phyloP scores from a whole-genome alignment of 2,888 invertebrate genomes.

The Diarsia mendica region DNA sequence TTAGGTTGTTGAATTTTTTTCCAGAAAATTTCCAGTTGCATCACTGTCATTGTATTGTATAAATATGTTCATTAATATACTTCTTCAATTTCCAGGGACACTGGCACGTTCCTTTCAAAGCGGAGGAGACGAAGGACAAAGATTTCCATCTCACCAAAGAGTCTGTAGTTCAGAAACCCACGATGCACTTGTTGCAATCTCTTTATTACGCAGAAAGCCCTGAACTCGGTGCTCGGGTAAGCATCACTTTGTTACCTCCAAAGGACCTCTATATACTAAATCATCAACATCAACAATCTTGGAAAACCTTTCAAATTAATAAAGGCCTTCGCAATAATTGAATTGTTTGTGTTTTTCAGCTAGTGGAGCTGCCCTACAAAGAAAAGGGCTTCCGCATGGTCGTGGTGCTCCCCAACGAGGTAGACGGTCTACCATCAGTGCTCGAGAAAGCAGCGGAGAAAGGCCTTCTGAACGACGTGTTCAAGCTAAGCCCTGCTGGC shows the following conservation, averaged over 20 bases:
- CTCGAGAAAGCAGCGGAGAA: slow-evolving; percentile 71
- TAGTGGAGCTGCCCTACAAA: slow-evolving; percentile 79
- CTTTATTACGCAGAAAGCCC: slow-evolving; percentile 72
- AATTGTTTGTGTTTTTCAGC: slow-evolving; percentile 61
- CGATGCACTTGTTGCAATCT: slow-evolving; percentile 72
- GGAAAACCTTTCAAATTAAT: background rate
- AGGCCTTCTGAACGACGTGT: slow-evolving; percentile 74
- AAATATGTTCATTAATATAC: background rate
- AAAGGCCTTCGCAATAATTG: background rate
- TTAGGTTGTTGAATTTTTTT: background rate
- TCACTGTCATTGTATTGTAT: background rate
- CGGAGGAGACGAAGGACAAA: slow-evolving; percentile 70
- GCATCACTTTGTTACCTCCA: slow-evolving; percentile 10
- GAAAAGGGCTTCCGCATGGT: slow-evolving; percentile 79
- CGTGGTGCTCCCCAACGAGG: slow-evolving; percentile 74
- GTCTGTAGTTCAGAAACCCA: slow-evolving; percentile 73
- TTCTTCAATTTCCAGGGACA: slow-evolving; percentile 71
- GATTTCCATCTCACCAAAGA: slow-evolving; percentile 72
- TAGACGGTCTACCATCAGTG: slow-evolving; percentile 73
- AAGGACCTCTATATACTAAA: background rate
- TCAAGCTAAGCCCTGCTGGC: slow-evolving; percentile 65
- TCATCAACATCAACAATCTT: too few species aligned
- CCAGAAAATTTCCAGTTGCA: background rate
- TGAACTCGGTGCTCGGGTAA: slow-evolving; percentile 74
- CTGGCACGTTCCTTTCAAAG: slow-evolving; percentile 77